Evolutionary conservation across 2,797 vertebrate species (phyloP).

Genomic region (Tapirus indicus): DNA sequence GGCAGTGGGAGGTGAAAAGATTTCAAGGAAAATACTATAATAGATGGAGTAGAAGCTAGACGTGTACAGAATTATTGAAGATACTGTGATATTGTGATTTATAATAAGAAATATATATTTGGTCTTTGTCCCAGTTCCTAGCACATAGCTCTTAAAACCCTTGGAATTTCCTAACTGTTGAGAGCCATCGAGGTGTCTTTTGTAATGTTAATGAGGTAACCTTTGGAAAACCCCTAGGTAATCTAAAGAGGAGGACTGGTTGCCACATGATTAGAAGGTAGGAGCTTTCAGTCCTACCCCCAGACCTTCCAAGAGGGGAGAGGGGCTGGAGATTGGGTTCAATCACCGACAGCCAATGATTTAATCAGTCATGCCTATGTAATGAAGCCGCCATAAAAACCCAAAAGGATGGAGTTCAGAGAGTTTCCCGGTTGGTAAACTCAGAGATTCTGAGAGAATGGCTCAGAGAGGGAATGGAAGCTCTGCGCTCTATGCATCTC

Average conservation of each 20-base stretch:
- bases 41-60: not conserved
- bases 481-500: not conserved
- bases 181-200: not conserved
- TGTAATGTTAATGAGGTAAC: not conserved
- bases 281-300: not conserved
- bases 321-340: not conserved
- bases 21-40: slow-evolving; percentile 22
- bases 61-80: slow-evolving; percentile 7
- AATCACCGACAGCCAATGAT: not conserved
- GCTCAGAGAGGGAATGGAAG: not conserved
- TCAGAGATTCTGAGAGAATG: not conserved
- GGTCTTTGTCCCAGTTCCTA: not conserved
- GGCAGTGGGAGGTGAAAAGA: not conserved
- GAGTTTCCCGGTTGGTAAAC: not conserved
- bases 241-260: not conserved
- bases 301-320: not conserved
- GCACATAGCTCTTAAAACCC: not conserved
- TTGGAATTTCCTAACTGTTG: not conserved
- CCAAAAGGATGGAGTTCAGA: not conserved
- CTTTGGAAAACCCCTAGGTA: not conserved
- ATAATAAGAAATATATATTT: not conserved
- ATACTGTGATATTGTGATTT: not conserved
- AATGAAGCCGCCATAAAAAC: not conserved
- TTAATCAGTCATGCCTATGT: not conserved
- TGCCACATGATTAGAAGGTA: not conserved